A percentile compares a stretch with the other conserved stretches of the same genome.
phyloP scores from a whole-genome alignment of 2,888 invertebrate genomes.

The Gonocerus acuteangulatus region DNA sequence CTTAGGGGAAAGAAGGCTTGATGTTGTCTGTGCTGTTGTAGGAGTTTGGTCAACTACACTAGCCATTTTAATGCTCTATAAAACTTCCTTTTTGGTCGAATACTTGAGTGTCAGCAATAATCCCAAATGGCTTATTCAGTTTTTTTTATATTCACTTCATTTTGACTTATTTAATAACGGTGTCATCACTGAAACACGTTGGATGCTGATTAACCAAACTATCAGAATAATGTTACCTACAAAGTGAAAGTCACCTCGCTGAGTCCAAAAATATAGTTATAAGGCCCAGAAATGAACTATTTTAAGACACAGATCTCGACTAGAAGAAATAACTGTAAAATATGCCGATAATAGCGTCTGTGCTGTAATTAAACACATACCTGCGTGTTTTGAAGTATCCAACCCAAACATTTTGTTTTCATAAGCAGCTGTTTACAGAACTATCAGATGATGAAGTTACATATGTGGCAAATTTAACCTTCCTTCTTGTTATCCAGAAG shows the following conservation, averaged over 20 bases:
- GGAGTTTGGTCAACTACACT: conserved; percentile 41
- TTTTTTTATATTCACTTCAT: not conserved
- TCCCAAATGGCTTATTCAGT: not conserved
- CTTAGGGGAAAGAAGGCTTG: conserved; percentile 36
- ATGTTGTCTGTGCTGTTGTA: conserved; percentile 37
- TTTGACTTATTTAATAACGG: no score
- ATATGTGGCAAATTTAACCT: conserved; percentile 14
- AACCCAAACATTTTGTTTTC: conserved; percentile 16
- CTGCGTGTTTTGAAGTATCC: not conserved
- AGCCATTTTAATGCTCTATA: conserved; percentile 37
- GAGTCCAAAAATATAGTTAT: not conserved
- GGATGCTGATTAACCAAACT: not conserved
- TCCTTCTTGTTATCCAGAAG: not conserved
- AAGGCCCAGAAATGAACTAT: not conserved
- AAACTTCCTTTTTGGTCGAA: not conserved
- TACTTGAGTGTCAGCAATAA: conserved; percentile 8
- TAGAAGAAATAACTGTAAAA: not conserved
- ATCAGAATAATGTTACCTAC: not conserved
- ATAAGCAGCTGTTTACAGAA: conserved; percentile 16
- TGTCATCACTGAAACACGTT: not conserved
- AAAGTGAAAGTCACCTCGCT: not conserved
- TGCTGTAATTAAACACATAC: no score
- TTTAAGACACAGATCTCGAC: conserved; percentile 5
- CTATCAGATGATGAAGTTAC: conserved; percentile 9
- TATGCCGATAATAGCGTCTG: not conserved